Evolutionary conservation across 2,113 vertebrate genomes (phyloP).

Genomic region (Cyanistes caeruleus): DNA sequence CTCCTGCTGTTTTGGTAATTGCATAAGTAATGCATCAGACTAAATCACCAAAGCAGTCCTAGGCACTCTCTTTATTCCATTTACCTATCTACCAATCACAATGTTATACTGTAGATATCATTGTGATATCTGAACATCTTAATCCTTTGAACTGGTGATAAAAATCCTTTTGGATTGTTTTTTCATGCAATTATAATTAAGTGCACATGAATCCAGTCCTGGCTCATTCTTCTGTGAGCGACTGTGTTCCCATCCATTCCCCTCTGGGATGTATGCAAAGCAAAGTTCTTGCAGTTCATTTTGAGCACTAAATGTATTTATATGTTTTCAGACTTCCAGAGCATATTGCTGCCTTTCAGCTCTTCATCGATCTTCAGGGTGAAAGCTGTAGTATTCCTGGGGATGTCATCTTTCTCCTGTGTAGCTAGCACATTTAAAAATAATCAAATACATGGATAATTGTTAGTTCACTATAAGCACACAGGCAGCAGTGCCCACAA

Average conservation of each 20-base stretch:
- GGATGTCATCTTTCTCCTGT: neutral
- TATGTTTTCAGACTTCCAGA: neutral
- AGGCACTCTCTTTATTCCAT: conserved; percentile 59
- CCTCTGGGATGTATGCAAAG: neutral
- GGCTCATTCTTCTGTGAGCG: neutral
- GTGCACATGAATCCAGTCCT: neutral
- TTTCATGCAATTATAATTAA: conserved; percentile 35
- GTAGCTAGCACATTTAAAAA: neutral
- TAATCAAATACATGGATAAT: neutral
- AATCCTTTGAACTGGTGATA: conserved; percentile 41
- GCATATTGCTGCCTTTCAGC: neutral
- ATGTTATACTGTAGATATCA: conserved; percentile 58
- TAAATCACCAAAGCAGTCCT: conserved; percentile 76
- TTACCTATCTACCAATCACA: conserved; percentile 52
- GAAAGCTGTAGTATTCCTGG: neutral
- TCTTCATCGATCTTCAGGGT: neutral
- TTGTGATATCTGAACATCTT: conserved; percentile 43
- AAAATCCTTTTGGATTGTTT: conserved; percentile 41
- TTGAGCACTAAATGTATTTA: neutral
- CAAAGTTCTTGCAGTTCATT: neutral
- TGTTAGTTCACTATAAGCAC: neutral
- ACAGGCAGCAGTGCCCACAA: neutral
- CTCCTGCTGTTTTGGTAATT: conserved; percentile 99
- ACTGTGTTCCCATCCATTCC: neutral
- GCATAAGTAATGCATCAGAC: conserved; percentile 96